Evolutionary conservation across 2,113 vertebrate genomes (phyloP).

Genomic region (Eretmochelys imbricata): DNA sequence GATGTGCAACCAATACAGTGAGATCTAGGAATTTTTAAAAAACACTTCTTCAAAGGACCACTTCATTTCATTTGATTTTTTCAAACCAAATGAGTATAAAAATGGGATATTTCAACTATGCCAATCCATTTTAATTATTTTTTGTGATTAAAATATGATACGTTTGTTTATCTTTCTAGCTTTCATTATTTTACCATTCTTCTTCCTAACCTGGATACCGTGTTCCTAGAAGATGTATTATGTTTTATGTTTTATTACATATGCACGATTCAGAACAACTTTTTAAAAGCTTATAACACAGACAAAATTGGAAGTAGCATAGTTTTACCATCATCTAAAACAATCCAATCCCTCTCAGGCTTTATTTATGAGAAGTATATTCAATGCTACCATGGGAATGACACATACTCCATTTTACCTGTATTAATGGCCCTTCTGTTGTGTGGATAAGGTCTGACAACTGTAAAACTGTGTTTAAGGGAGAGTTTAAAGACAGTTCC

Average conservation of each 20-base stretch:
- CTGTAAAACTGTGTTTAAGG: not conserved
- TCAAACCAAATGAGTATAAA: not conserved
- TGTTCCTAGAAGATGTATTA: not conserved
- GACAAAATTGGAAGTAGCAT: not conserved
- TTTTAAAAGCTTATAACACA: not conserved
- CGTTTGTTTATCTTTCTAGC: not conserved
- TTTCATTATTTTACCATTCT: conserved; percentile 18
- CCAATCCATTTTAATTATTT: not conserved
- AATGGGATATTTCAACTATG: not conserved
- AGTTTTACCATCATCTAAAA: conserved; percentile 6
- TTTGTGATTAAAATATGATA: conserved; percentile 15
- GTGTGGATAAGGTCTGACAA: conserved; percentile 18
- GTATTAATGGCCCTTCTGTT: conserved; percentile 29
- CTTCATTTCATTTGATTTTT: not conserved
- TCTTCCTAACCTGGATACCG: not conserved
- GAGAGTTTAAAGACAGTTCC: not conserved
- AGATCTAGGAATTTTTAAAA: not conserved
- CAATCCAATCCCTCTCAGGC: not conserved
- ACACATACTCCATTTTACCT: conserved; percentile 25
- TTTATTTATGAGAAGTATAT: not conserved
- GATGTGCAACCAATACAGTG: not conserved
- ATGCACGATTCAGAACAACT: not conserved
- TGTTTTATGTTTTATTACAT: not conserved
- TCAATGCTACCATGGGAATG: not conserved
- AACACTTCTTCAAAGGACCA: not conserved